These are phyloP conservation scores for Fregata magnificens DNA, from an alignment of 2,113 vertebrate genomes.

Conservation along the genomic window DNA sequence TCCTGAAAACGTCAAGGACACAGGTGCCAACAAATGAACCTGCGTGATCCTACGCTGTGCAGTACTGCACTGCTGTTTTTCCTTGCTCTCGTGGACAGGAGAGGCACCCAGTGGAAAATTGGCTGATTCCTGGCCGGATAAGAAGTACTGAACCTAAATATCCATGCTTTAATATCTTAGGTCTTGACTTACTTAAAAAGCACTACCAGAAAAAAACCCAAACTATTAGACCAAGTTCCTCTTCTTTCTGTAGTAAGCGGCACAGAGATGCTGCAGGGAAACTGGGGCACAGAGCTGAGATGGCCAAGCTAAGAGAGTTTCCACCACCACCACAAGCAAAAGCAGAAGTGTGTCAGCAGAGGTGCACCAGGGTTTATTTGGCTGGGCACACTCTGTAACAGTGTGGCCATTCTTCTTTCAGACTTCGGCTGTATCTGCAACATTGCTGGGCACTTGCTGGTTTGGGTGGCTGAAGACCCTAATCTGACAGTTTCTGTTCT, in stretches of 20 bases:
- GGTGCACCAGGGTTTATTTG: neutral
- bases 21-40: neutral
- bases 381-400: neutral
- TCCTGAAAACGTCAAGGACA: neutral
- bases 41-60: accelerated
- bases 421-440: accelerated
- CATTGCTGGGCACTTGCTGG: too few species aligned
- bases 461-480: neutral
- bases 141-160: neutral
- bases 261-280: neutral
- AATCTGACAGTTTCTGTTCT: neutral
- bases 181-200: neutral
- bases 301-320: neutral
- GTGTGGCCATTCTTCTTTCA: neutral
- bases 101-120: neutral
- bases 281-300: neutral
- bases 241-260: neutral
- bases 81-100: neutral
- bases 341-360: neutral
- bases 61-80: neutral
- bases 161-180: neutral
- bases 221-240: neutral
- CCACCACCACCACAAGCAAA: neutral
- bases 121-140: neutral
- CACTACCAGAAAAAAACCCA: neutral